Evolutionary conservation across 2,113 vertebrate species (phyloP).

Genomic region (Acinonyx jubatus): DNA sequence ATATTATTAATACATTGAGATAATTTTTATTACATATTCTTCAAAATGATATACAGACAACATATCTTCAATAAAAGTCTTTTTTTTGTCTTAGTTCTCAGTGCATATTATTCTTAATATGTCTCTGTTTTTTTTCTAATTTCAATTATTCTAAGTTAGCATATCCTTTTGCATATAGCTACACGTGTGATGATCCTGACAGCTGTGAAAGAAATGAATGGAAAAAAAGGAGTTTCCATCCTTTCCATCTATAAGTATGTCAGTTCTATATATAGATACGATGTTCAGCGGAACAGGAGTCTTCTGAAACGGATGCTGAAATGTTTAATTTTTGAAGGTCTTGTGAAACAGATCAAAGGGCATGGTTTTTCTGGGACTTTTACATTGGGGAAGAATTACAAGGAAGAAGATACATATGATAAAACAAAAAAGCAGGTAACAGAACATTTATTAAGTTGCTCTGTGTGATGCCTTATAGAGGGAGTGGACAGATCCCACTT

Average conservation of each 20-base stretch:
- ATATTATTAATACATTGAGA: conserved; percentile 19
- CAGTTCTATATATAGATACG: conserved; percentile 90
- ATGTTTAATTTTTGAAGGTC: conserved; percentile 92
- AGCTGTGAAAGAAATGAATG: conserved; percentile 94
- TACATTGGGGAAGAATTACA: conserved; percentile 96
- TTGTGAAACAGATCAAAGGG: conserved; percentile 95
- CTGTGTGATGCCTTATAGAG: not conserved
- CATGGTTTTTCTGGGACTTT: conserved; percentile 96
- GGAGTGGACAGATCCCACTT: not conserved
- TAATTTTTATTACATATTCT: conserved; percentile 28
- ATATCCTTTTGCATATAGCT: conserved; percentile 85
- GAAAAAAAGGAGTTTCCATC: conserved; percentile 94
- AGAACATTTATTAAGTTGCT: not conserved
- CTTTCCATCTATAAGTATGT: conserved; percentile 95
- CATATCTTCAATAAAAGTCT: not conserved
- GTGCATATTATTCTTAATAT: not conserved
- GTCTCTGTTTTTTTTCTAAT: not conserved
- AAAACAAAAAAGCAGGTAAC: conserved; percentile 89
- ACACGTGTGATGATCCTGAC: conserved; percentile 95
- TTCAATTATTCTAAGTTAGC: conserved; percentile 54
- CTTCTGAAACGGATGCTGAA: conserved; percentile 93
- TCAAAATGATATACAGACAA: not conserved
- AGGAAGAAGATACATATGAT: conserved; percentile 88
- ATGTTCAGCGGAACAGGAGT: conserved; percentile 92
- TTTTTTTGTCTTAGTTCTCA: not conserved